phyloP scores from a whole-genome alignment of 2,888 invertebrate species.

The Keiferia lycopersicella region DNA sequence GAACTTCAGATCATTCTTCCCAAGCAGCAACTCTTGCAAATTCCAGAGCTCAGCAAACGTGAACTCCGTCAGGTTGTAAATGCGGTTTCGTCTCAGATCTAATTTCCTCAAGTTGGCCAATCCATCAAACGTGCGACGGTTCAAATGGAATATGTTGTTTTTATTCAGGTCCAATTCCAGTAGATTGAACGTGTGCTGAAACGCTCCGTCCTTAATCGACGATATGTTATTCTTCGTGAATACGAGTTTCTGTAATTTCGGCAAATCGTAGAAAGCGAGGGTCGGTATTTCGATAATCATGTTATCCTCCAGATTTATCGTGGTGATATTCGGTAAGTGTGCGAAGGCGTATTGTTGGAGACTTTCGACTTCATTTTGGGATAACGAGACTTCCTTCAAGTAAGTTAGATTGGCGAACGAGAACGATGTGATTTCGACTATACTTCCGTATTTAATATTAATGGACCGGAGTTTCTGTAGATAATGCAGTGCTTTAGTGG shows the following conservation, averaged over 20 bases:
- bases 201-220: constrained; percentile 91
- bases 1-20: constrained; percentile 85
- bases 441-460: constrained; percentile 87
- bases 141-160: constrained; percentile 88
- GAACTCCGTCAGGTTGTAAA: constrained; percentile 89
- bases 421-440: constrained; percentile 85
- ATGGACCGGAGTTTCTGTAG: constrained; percentile 85
- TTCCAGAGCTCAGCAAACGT: constrained; percentile 90
- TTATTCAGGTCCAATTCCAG: constrained; percentile 90
- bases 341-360: constrained; percentile 87
- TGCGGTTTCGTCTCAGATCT: constrained; percentile 87
- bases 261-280: constrained; percentile 87
- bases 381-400: constrained; percentile 84
- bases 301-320: constrained; percentile 88
- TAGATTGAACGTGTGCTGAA: constrained; percentile 86
- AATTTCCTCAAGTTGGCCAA: constrained; percentile 87
- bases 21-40: constrained; percentile 85
- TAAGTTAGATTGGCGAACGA: constrained; percentile 88
- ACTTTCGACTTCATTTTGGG: constrained; percentile 85
- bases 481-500: constrained; percentile 85
- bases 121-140: constrained; percentile 89
- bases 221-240: constrained; percentile 94
- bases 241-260: constrained; percentile 86
- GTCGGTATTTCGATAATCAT: constrained; percentile 87
- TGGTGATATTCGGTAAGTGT: constrained; percentile 85